Evolutionary conservation across 1,140 invertebrate species (phyloP).

Genomic region (Lineus longissimus): DNA sequence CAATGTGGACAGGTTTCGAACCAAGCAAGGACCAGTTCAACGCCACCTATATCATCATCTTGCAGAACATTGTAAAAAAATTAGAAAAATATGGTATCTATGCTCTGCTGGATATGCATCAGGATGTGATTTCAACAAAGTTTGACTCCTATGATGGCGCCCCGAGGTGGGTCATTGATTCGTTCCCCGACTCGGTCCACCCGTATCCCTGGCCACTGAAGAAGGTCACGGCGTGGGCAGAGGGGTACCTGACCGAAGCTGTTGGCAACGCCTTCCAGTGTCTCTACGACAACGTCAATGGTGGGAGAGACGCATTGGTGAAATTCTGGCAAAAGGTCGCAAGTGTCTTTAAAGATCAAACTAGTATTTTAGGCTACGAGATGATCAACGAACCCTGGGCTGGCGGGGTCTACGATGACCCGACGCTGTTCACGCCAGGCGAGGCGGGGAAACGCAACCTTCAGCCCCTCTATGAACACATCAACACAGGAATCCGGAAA

Average conservation of each 20-base stretch:
- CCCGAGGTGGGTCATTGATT: constrained; percentile 30
- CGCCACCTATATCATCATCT: constrained; percentile 25
- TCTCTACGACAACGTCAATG: constrained; percentile 29
- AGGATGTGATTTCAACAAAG: constrained; percentile 28
- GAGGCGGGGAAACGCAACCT: constrained; percentile 27
- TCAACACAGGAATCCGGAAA: constrained; percentile 22
- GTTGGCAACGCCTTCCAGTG: constrained; percentile 28
- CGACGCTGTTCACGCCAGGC: constrained; percentile 26
- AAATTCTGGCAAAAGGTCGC: constrained; percentile 29
- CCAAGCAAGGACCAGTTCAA: constrained; percentile 21
- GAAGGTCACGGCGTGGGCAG: constrained; percentile 10
- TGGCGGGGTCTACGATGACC: constrained; percentile 28
- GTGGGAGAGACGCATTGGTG: constrained; percentile 16
- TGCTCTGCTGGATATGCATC: constrained; percentile 35
- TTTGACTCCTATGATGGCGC: constrained; percentile 30
- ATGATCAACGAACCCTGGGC: constrained; percentile 39
- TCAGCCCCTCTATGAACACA: constrained; percentile 25
- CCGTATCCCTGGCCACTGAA: constrained; percentile 31
- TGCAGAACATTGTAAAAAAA: constrained; percentile 24
- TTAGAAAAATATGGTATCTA: constrained; percentile 28
- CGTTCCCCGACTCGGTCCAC: constrained; percentile 19
- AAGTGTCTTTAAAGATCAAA: constrained; percentile 16
- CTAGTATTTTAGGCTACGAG: constrained; percentile 31
- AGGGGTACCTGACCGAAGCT: constrained; percentile 29
- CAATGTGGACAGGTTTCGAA: constrained; percentile 33